Evolutionary conservation across 30 jellyfish, hydroid and myxozoan genomes (phyloP).

Genomic region (Turritopsis rubra): DNA sequence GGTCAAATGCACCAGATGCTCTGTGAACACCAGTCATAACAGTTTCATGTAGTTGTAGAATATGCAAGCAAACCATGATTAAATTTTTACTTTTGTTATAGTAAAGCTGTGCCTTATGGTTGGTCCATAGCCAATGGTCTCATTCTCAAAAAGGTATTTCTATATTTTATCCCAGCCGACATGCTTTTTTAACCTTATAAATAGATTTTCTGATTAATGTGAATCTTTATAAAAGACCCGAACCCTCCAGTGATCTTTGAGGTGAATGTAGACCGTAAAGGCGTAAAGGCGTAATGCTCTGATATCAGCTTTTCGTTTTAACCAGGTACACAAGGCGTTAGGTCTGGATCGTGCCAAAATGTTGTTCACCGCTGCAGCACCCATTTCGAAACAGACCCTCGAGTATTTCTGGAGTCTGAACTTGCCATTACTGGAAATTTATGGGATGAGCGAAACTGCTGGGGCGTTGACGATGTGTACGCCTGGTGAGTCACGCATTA

Average conservation of each 20-base stretch:
- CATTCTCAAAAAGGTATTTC: conserved; percentile 41
- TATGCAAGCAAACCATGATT: not conserved
- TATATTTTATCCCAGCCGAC: too few relatives aligned
- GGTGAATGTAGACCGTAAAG: too few relatives aligned
- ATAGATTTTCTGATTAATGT: too few relatives aligned
- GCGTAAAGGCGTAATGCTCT: too few relatives aligned
- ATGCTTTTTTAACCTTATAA: too few relatives aligned
- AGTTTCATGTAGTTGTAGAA: too few relatives aligned
- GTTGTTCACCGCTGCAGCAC: conserved; percentile 85
- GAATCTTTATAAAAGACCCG: too few relatives aligned
- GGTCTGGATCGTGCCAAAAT: conserved; percentile 74
- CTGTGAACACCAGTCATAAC: too few relatives aligned
- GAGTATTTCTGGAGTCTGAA: conserved; percentile 79
- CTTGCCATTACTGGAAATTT: conserved; percentile 68
- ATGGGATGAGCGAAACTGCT: conserved; percentile 92
- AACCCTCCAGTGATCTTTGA: too few relatives aligned
- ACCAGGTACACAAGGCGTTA: conserved; percentile 53
- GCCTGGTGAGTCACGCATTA: conserved; percentile 30
- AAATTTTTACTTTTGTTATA: not conserved
- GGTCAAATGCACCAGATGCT: too few relatives aligned
- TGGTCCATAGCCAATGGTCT: conserved; percentile 50
- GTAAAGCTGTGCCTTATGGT: conserved; percentile 57
- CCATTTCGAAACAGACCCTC: conserved; percentile 69
- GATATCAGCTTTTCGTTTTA: not conserved
- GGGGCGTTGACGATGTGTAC: conserved; percentile 58